These are phyloP conservation scores for Hirundo rustica DNA, from an alignment of 2,797 vertebrate genomes.

Conservation along the genomic window DNA sequence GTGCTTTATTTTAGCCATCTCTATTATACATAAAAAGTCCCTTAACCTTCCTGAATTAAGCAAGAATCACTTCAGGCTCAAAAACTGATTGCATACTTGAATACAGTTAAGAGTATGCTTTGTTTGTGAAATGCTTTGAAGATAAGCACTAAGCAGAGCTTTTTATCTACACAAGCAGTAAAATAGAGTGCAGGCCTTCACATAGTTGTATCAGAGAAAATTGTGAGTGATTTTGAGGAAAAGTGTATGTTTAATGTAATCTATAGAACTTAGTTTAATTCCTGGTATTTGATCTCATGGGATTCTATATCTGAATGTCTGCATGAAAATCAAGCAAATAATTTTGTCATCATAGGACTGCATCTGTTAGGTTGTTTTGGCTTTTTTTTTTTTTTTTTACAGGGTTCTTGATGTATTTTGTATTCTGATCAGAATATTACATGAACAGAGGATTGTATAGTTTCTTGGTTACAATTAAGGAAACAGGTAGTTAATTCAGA, in stretches of 20 bases:
- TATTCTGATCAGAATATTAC: neutral
- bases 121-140: slow-evolving; percentile 38
- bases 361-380: neutral
- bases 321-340: neutral
- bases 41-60: neutral
- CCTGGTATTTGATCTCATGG: neutral
- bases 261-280: neutral
- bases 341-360: neutral
- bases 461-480: neutral
- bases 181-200: neutral
- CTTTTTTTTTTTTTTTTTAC: neutral
- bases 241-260: neutral
- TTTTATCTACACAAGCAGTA: neutral
- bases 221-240: neutral
- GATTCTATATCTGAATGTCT: neutral
- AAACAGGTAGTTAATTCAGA: neutral
- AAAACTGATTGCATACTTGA: neutral
- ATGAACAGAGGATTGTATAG: neutral
- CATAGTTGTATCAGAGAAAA: neutral
- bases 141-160: neutral
- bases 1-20: neutral
- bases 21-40: neutral
- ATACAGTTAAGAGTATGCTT: neutral
- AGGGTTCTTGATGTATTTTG: neutral
- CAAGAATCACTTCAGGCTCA: neutral